Evolutionary conservation across 2,113 vertebrate genomes (phyloP).

Genomic region (Phocoena sinus): DNA sequence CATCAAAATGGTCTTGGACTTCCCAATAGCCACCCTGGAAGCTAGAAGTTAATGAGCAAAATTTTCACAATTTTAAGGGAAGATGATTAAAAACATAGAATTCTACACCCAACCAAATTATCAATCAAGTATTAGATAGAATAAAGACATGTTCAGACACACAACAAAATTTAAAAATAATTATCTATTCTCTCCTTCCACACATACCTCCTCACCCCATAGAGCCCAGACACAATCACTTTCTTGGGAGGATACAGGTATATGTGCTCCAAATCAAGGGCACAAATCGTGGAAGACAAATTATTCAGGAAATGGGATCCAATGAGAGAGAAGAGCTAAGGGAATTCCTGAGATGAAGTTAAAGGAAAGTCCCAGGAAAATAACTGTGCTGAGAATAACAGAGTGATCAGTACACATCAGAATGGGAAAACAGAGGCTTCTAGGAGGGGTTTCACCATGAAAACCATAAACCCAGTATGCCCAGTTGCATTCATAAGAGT

Average conservation of each 20-base stretch:
- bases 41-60: not conserved
- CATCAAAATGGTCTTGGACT: not conserved
- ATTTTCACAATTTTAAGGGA: not conserved
- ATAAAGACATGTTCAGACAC: not conserved
- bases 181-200: not conserved
- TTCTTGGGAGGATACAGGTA: not conserved
- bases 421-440: not conserved
- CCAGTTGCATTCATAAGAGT: not conserved
- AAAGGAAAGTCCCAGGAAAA: slow-evolving; percentile 39
- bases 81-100: not conserved
- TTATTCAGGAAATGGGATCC: not conserved
- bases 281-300: not conserved
- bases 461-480: not conserved
- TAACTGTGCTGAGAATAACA: not conserved
- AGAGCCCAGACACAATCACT: not conserved
- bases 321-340: not conserved
- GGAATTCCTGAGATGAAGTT: not conserved
- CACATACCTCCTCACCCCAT: not conserved
- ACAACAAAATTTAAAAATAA: not conserved
- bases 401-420: not conserved
- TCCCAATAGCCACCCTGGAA: not conserved
- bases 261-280: not conserved
- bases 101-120: not conserved
- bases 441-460: not conserved
- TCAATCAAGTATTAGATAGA: not conserved